A percentile compares a stretch with the other conserved stretches of the same genome.
Evolutionary conservation across 37 sponge, comb jelly and placozoan genomes (phyloP).

Genomic region (Eunapius fragilis): DNA sequence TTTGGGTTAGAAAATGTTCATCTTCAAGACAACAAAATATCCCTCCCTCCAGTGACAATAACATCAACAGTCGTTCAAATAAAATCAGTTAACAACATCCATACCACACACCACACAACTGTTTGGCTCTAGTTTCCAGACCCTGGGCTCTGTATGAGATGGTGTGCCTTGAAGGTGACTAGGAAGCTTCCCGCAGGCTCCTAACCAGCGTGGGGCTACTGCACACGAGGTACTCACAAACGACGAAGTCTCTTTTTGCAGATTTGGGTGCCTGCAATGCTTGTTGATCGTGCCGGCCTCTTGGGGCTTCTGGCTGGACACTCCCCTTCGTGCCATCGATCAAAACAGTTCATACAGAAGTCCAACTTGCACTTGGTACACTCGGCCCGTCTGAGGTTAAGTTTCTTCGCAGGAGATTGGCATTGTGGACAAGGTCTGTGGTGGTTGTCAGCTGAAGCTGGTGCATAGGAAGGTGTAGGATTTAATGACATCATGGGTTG

Average conservation of each 20-base stretch:
- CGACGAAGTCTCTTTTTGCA: constrained; percentile 32
- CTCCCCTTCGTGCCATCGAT: constrained; percentile 26
- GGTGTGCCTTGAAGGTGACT: too few species aligned
- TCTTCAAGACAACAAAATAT: too few species aligned
- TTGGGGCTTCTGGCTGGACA: constrained; percentile 17
- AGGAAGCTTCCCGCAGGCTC: too few species aligned
- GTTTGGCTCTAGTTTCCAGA: too few species aligned
- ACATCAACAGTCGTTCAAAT: too few species aligned
- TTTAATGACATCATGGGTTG: neutral
- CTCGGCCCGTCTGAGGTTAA: constrained; percentile 32
- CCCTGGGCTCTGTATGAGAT: too few species aligned
- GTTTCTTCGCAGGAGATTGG: constrained; percentile 19
- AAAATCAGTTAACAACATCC: too few species aligned
- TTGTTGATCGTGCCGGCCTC: neutral
- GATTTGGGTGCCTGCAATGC: constrained; percentile 7
- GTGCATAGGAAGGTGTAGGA: neutral
- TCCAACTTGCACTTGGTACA: constrained; percentile 33
- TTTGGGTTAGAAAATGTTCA: too few species aligned
- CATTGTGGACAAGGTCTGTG: constrained; percentile 35
- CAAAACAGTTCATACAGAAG: constrained; percentile 31
- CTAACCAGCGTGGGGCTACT: too few species aligned
- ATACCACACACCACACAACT: too few species aligned
- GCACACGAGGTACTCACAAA: neutral
- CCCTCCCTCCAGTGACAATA: too few species aligned
- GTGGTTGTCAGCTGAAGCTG: neutral